Base-by-base conservation (phyloP, 1,140 invertebrate genomes). In the Yoshiicerus persimilis region DNA sequence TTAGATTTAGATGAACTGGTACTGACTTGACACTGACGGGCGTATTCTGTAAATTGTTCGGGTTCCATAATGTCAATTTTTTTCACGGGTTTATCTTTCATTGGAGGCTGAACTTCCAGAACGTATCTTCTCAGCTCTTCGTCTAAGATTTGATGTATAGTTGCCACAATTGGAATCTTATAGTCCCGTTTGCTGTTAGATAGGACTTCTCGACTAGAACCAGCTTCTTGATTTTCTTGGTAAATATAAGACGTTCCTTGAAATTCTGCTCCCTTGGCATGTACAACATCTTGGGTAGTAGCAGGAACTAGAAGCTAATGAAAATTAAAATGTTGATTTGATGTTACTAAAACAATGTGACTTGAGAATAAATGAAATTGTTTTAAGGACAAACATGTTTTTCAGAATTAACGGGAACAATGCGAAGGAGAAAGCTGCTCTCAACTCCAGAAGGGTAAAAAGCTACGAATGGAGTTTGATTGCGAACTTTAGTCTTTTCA, bases 401-500 rank as follows among this genome's bases (percentile, higher is more conserved):
- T 34, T 80, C 75, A 32, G 75, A 2, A 36, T 80, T 32, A 9
- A 80, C 32, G 38, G 75, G 75, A 80, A 34, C 27, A 80, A 80
- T 80, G 23, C 75, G 75, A 38, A 80, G 75, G 27, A 80, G 16
- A 10, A 36, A 80, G 32, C 30, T 36, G 32, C 34, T 27, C 0
- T 87, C 47, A 2, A 86, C 77, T 11, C 64, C 38, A 11, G 87
- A 27, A 4, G 89, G 87, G n/a, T 75, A 39, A 80, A 88, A 90
- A 23, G 84, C 90, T 4, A 85, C 88, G 66, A 90, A 90, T 8
- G 90, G 90, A 23, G 88, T 86, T 64, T 90, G 86, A 6, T 83
- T 75, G 9, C 87, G 56, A n/a, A 87, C 36, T 10, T 86, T 27
- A n/a, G 90, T 84, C 11, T 83, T 64, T 70, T 88, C 30, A 75